Conservation (phyloP, 2,113 vertebrate species). For the Lynx canadensis region DNA sequence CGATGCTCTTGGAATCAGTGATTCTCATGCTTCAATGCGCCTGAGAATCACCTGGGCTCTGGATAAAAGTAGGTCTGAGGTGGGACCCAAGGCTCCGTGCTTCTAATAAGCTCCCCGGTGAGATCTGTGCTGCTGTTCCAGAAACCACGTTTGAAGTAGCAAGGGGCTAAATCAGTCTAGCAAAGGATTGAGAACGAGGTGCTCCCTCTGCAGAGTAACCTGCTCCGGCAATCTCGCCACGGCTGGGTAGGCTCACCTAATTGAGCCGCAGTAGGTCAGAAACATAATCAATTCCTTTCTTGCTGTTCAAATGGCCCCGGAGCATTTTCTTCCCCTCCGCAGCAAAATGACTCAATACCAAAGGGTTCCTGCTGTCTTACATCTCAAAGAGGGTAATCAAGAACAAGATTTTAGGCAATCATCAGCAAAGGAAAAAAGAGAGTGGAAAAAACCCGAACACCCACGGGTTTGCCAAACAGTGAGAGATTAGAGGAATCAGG, state of each 20-base stretch:
- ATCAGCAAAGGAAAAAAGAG: conserved; percentile 1
- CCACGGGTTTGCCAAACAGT: not conserved
- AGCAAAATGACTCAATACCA: conserved; percentile 51
- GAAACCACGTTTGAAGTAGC: not conserved
- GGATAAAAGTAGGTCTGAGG: not conserved
- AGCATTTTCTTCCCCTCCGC: not conserved
- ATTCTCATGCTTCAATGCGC: not conserved
- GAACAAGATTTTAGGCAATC: not conserved
- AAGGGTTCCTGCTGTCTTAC: conserved; percentile 10
- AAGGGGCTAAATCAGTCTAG: not conserved
- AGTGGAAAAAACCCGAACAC: conserved; percentile 21
- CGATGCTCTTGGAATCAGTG: not conserved
- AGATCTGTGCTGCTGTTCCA: not conserved
- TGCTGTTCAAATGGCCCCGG: not conserved
- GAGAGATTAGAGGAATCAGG: not conserved
- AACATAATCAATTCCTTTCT: conserved; percentile 49
- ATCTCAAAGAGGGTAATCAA: conserved; percentile 55
- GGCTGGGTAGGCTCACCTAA: not conserved
- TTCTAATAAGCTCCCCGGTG: not conserved
- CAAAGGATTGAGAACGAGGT: not conserved
- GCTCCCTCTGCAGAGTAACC: not conserved
- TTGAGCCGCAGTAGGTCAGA: conserved; percentile 11
- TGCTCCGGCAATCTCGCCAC: not conserved
- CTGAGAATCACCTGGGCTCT: not conserved
- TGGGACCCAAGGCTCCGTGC: not conserved